Percentiles rank a stretch among this genome's conserved stretches.
Evolutionary conservation across 2,888 invertebrate species (phyloP).

Genomic region (Congeria kusceri): DNA sequence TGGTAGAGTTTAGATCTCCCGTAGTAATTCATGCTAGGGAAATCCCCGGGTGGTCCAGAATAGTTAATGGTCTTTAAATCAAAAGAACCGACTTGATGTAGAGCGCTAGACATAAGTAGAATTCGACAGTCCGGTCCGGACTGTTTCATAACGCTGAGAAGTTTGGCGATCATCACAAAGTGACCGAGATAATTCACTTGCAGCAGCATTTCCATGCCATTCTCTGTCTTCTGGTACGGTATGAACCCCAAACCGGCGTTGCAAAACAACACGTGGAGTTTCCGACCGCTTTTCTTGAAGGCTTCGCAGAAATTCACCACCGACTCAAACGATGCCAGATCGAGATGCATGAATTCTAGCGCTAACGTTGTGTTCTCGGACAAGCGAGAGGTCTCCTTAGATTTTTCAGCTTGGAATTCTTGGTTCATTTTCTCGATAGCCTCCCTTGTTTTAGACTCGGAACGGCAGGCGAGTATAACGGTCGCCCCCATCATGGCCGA

Average conservation of each 20-base stretch:
- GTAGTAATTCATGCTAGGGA: slow-evolving; percentile 56
- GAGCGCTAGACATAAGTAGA: slow-evolving; percentile 65
- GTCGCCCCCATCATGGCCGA: slow-evolving; percentile 73
- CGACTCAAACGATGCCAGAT: slow-evolving; percentile 56
- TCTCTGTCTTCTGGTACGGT: slow-evolving; percentile 56
- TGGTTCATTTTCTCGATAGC: slow-evolving; percentile 51
- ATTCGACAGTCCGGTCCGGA: slow-evolving; percentile 71
- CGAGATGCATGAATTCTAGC: slow-evolving; percentile 55
- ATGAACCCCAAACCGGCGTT: slow-evolving; percentile 55
- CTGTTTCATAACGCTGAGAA: slow-evolving; percentile 65
- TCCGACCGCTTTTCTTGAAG: too few relatives aligned
- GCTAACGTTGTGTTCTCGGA: slow-evolving; percentile 27
- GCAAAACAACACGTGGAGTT: slow-evolving; percentile 47
- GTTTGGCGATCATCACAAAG: slow-evolving; percentile 65
- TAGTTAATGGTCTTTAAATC: slow-evolving; percentile 64
- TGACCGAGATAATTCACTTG: too few relatives aligned
- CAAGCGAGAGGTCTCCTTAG: slow-evolving; percentile 36
- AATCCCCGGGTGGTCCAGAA: slow-evolving; percentile 34
- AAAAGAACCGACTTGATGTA: slow-evolving; percentile 50
- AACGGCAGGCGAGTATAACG: slow-evolving; percentile 72
- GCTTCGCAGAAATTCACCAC: too few relatives aligned
- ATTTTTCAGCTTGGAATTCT: slow-evolving; percentile 33
- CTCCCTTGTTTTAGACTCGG: slow-evolving; percentile 63
- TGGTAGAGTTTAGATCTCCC: slow-evolving; percentile 69
- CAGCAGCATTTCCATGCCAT: slow-evolving; percentile 63